phyloP scores from a whole-genome alignment of 2,113 vertebrate species.

The Potamarius usumacintae region DNA sequence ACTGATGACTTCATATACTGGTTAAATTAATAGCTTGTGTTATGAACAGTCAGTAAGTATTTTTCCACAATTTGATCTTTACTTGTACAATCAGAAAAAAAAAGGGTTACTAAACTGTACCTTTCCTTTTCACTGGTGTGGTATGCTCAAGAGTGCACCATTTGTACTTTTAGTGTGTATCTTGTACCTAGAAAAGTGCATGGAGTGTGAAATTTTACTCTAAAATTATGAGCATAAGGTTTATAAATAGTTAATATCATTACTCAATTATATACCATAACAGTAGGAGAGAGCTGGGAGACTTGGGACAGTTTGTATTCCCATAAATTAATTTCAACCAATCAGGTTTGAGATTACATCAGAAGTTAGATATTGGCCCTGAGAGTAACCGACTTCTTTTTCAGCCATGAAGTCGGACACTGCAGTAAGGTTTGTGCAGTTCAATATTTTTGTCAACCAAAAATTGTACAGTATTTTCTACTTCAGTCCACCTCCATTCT shows the following conservation, averaged over 20 bases:
- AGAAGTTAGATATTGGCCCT: too few species aligned
- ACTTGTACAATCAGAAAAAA: not conserved
- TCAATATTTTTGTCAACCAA: too few species aligned
- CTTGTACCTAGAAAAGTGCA: not conserved
- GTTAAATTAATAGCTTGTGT: conserved; percentile 1
- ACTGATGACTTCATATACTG: not conserved
- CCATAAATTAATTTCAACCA: too few species aligned
- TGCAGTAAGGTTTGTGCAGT: too few species aligned
- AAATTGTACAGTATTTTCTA: too few species aligned
- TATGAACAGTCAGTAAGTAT: not conserved
- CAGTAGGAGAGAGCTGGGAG: too few species aligned
- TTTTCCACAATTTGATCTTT: not conserved
- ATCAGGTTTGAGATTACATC: too few species aligned
- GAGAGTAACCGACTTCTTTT: too few species aligned
- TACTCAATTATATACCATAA: not conserved
- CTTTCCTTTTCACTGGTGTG: not conserved
- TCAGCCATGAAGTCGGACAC: too few species aligned
- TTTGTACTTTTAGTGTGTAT: not conserved
- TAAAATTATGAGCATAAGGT: not conserved
- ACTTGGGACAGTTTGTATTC: too few species aligned
- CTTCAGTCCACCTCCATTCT: too few species aligned
- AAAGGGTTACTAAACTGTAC: not conserved
- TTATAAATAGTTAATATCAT: not conserved
- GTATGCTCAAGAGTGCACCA: not conserved
- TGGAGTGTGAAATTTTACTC: not conserved